Evolutionary conservation across 2,888 invertebrate genomes (phyloP), one percentile per base, ranked within the genome.

Genomic region (Ypsolopha scabrella): DNA sequence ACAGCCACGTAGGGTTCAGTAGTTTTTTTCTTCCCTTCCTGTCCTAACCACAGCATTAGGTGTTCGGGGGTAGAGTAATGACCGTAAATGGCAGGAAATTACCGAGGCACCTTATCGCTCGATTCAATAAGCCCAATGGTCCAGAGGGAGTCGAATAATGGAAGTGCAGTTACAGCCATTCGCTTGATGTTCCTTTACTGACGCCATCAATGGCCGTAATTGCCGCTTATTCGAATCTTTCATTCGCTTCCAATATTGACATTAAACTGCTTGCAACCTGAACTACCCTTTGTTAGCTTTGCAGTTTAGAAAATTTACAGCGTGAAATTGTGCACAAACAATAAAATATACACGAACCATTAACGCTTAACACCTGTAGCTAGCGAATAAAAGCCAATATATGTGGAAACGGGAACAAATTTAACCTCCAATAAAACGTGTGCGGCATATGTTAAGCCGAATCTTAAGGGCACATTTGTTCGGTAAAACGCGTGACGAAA

Each of bases 71-170:
- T 68, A 73, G 75, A 80, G 77, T 81, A 82, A 77, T 80, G 75
- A 70, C 75, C 66, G 74, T 75, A 80, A 85, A 86, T 85, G 80
- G 75, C 75, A 72, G 80, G 81, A 80, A 85, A 85, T 85, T 80
- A 85, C 85, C 62, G 76, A 62, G 75, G 70, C 74, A 76, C 80
- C 85, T 86, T 85, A 85, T 83, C 83, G 77, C 73, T 60, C 71
- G 70, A 83, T 85, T 86, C 83, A 86, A 86, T 86, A 81, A 83
- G 76, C 72, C 72, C 71, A 67, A 73, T 71, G 70, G 69, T 64
- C 66, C 64, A 60, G 64, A 67, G 69, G 77, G 75, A 70, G 75
- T 64, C 41, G 70, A 70, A 83, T 81, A 85, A 83, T 85, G 78
- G 80, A 82, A 82, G 72, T 82, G 83, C 85, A 82, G 70, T 77